Evolutionary conservation across 2,888 invertebrate genomes (phyloP).

Genomic region (Dascillus cervinus): DNA sequence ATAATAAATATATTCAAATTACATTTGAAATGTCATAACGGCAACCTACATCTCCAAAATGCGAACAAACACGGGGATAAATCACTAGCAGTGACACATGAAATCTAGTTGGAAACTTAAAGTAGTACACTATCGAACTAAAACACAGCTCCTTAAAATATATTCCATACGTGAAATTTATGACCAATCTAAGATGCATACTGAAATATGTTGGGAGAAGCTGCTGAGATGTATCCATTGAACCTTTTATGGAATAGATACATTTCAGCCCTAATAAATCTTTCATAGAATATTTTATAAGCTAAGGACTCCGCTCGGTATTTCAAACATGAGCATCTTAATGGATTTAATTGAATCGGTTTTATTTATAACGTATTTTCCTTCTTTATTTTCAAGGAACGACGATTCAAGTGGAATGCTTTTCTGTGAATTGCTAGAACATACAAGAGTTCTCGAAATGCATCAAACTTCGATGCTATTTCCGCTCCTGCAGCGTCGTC

Average conservation of each 20-base stretch:
- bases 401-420: no score
- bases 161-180: constrained; percentile 14
- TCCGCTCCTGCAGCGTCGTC: no score
- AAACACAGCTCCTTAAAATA: constrained; percentile 17
- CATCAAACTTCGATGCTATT: no score
- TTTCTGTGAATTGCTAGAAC: no score
- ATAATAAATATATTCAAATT: constrained; percentile 12
- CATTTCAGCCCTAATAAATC: constrained; percentile 12
- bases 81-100: constrained; percentile 25
- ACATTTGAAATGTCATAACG: constrained; percentile 11
- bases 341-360: no score
- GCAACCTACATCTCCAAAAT: constrained; percentile 26
- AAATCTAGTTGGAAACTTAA: constrained; percentile 29
- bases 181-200: constrained; percentile 20
- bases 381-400: no score
- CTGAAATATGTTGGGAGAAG: constrained; percentile 18
- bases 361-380: no score
- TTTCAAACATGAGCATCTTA: no score
- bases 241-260: constrained; percentile 18
- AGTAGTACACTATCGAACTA: constrained; percentile 22
- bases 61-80: constrained; percentile 30
- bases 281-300: constrained; percentile 11
- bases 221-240: constrained; percentile 16
- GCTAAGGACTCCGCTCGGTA: no score
- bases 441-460: no score